phyloP scores from a whole-genome alignment of 2,113 vertebrate species.

The Chamaetylas fuelleborni region DNA sequence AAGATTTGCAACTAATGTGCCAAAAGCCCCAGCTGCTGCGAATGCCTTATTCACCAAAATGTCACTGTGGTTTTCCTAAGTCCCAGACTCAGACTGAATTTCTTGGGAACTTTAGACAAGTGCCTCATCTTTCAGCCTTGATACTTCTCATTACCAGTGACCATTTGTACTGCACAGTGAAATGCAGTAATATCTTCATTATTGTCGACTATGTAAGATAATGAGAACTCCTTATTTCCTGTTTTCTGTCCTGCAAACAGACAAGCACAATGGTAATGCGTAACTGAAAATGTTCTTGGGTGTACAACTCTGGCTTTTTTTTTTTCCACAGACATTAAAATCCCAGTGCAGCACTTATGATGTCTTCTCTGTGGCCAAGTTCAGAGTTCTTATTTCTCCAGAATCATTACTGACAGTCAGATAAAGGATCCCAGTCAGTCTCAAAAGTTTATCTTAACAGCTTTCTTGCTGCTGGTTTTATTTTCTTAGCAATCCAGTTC shows the following conservation, averaged over 20 bases:
- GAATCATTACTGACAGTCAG: not conserved
- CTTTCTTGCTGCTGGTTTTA: not conserved
- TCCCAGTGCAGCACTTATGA: not conserved
- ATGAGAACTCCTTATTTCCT: not conserved
- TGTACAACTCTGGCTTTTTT: not conserved
- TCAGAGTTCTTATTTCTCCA: not conserved
- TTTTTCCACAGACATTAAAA: conserved; percentile 5
- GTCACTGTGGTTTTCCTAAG: not conserved
- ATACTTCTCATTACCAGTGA: not conserved
- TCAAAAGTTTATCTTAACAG: not conserved
- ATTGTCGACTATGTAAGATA: not conserved
- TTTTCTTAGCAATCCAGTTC: not conserved
- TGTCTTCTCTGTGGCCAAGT: not conserved
- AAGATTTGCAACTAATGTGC: not conserved
- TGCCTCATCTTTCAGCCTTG: not conserved
- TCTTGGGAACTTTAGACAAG: not conserved
- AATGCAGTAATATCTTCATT: not conserved
- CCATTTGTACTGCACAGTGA: not conserved
- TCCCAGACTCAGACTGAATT: not conserved
- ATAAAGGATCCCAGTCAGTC: not conserved
- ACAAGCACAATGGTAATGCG: not conserved
- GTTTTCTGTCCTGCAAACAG: not conserved
- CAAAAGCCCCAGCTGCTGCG: not conserved
- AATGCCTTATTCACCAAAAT: not conserved
- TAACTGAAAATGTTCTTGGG: conserved; percentile 15